A percentile compares a stretch with the other conserved stretches of the same genome.
These are phyloP conservation scores for Graphium colonna DNA, from an alignment of 2,888 invertebrate genomes.

Conservation along the genomic window DNA sequence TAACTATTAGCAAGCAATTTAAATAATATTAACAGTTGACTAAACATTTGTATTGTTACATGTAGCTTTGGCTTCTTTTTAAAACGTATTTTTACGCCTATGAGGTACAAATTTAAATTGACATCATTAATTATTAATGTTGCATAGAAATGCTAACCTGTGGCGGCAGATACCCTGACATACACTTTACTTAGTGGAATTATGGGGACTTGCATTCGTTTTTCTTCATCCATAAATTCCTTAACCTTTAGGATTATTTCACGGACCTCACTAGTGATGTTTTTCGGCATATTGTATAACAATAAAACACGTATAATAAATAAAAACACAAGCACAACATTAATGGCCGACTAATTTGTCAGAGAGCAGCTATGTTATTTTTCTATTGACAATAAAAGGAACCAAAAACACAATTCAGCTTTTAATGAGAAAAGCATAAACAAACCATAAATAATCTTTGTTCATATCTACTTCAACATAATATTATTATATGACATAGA, in stretches of 20 bases:
- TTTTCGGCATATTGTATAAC: constrained; percentile 63
- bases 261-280: constrained; percentile 70
- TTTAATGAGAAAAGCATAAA: no score
- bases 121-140: background rate
- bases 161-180: constrained; percentile 68
- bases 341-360: constrained; percentile 28
- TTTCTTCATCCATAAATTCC: constrained; percentile 74
- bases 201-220: constrained; percentile 74
- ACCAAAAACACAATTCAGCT: background rate
- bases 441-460: no score
- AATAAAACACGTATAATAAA: constrained; percentile 14
- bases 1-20: background rate
- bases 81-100: no score
- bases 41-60: constrained; percentile 16
- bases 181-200: constrained; percentile 73
- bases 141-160: constrained; percentile 44
- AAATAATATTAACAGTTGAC: background rate
- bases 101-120: background rate
- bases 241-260: constrained; percentile 72
- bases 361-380: no score
- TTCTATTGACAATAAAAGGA: background rate
- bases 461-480: no score
- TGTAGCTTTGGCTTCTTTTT: no score
- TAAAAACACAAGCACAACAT: constrained; percentile 28
- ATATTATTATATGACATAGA: no score